Evolutionary conservation across 2,888 invertebrate species (phyloP), one percentile per base, ranked within the genome.

Genomic region (Dastarcus helophoroides): DNA sequence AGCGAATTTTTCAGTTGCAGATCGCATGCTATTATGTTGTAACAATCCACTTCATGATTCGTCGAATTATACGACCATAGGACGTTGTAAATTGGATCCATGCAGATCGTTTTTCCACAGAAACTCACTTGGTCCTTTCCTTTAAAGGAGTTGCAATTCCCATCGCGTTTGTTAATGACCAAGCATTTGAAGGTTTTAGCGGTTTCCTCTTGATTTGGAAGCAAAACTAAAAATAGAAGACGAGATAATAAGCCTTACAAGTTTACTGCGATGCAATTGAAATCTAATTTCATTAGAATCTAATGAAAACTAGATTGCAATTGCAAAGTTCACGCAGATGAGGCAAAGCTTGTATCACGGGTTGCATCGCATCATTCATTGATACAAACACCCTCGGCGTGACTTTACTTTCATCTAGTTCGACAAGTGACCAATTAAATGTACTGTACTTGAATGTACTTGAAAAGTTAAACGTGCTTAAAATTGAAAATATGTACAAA

Each of bases 41-140:
- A 88, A 50, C 86, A 85, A 33, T 71, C 70, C 46, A 89, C 63
- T 44, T 73, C 69, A 35, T 70, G 69, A 31, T 58, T 76, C 14
- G 70, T 64, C 0, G 79, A 76, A 54, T 80, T 75, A 46, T 79
- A 95, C 45, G 88, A 83, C 95, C 95, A 97, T 2, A 97, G 65
- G 0, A 93, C 81, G 60, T 94, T 89, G 60, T 91, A 93, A 30
- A 83, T 68, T 1, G 93, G 89, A 64, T 97, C 97, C 47, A 95
- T 67, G 48, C 82, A 83, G 1, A 83, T 77, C 26, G 80, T 76
- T 41, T 79, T 78, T 46, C 79, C 78, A 10, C 74, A 76, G 42
- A 93, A 83, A 55, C 86, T 81, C 0, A 83, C 80, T 60, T 93
- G 93, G 47, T 88, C 85, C 9, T 69, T 63, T 5, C 81, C 82